These are phyloP conservation scores for Anser cygnoides DNA, from an alignment of 2,113 vertebrate genomes.

Conservation along the genomic window DNA sequence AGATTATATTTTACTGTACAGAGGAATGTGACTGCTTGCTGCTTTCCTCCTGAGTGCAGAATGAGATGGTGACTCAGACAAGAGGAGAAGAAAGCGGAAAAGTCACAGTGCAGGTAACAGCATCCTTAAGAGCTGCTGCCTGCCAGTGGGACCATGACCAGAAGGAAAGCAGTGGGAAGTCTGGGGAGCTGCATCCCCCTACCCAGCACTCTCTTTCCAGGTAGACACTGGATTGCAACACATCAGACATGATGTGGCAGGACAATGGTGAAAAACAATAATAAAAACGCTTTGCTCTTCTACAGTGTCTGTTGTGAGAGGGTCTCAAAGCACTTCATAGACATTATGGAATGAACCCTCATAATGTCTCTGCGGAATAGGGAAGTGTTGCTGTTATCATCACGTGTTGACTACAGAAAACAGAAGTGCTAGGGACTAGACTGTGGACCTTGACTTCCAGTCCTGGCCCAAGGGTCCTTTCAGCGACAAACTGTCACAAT, in stretches of 20 bases:
- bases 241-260: not conserved
- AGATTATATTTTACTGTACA: not conserved
- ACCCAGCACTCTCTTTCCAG: not conserved
- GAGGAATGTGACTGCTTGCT: not conserved
- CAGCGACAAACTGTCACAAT: not conserved
- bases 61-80: not conserved
- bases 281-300: not conserved
- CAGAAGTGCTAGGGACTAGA: not conserved
- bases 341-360: not conserved
- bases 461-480: not conserved
- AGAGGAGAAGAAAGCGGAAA: not conserved
- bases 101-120: not conserved
- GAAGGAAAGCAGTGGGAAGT: not conserved
- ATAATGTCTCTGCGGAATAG: not conserved
- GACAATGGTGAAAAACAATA: not conserved
- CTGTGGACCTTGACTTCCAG: not conserved
- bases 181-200: not conserved
- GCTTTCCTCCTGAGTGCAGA: slow-evolving; percentile 15
- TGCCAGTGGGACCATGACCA: not conserved
- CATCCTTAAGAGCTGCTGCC: not conserved
- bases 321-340: not conserved
- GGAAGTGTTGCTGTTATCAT: not conserved
- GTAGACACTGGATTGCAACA: not conserved
- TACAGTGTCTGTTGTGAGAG: not conserved
- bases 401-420: fast-evolving